Conservation (phyloP, 2,113 vertebrate species). For the Phaetusa simplex region DNA sequence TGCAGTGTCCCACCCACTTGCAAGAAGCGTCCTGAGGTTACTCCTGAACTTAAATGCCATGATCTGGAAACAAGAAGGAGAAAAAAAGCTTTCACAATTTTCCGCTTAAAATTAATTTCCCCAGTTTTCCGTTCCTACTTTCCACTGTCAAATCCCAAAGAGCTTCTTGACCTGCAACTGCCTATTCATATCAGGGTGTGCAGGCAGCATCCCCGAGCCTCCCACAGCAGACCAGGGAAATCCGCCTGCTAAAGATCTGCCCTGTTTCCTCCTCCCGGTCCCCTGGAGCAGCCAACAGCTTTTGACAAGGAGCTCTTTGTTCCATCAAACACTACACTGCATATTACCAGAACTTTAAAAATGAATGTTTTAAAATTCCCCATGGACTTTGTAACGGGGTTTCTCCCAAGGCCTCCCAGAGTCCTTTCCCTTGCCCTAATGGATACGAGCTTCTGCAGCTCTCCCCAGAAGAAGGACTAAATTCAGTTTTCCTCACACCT, state of each 20-base stretch:
- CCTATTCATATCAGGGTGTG: background rate
- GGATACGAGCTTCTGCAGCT: background rate
- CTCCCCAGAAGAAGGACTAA: background rate
- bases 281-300: background rate
- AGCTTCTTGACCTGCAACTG: background rate
- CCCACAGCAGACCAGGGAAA: background rate
- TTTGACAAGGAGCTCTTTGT: background rate
- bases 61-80: background rate
- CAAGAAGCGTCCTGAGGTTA: conserved; percentile 20
- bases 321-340: background rate
- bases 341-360: background rate
- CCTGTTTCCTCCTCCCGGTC: background rate
- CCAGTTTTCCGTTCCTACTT: background rate
- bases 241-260: background rate
- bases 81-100: background rate
- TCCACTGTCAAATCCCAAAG: background rate
- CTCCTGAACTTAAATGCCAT: background rate
- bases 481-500: background rate
- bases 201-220: background rate
- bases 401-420: background rate
- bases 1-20: background rate
- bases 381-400: background rate
- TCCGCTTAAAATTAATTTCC: background rate
- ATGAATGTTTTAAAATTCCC: background rate
- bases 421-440: background rate